Base-by-base conservation (phyloP, 2,888 invertebrate species). In the Trimorus sp. region DNA sequence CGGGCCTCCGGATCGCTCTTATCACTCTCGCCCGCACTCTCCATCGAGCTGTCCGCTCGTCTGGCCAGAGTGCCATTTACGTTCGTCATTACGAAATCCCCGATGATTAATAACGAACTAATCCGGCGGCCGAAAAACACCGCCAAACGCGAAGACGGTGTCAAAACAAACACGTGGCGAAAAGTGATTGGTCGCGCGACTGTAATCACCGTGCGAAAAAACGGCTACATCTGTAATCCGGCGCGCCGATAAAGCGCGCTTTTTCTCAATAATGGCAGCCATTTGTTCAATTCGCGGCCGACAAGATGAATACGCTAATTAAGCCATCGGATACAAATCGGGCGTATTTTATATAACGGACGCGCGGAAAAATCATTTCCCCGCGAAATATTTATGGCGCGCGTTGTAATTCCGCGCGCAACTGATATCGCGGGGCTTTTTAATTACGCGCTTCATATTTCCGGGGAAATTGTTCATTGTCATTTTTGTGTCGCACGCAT, bases 221-320 rank as follows among this genome's bases (percentile, higher is more conserved):
- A 42, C 60, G 45, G 51, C 51, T 40, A 70, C 48, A 42, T 60
- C 60, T 60, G 60, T 60, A 60, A 70, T 53, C 40, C 26, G 14
- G 49, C 37, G 7, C 54, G n/a, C 60, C 53, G 60, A 51, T 60
- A 70, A 70, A 70, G 40, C n/a, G 40, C 60, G 51, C 71, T 59
- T 62, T 56, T 56, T 51, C 71, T 48, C 63, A 48, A 56, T 73
- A 63, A 73, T 56, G 62, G 48, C 38, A 56, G 45, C 45, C 73
- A 73, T 73, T 73, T 56, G 54, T 73, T 40, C 63, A 56, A 48
- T 63, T 56, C 37, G 38, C 48, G 38, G 62, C 11, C 8, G 63
- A 56, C 63, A 40, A 73, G 63, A 73, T 63, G 48, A 63, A 73
- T 73, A 49, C 49, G 63, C 38, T 73, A 63, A 73, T 73, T 73